Evolutionary conservation across 2,797 vertebrate species (phyloP).

Genomic region (Scolopax rusticola): DNA sequence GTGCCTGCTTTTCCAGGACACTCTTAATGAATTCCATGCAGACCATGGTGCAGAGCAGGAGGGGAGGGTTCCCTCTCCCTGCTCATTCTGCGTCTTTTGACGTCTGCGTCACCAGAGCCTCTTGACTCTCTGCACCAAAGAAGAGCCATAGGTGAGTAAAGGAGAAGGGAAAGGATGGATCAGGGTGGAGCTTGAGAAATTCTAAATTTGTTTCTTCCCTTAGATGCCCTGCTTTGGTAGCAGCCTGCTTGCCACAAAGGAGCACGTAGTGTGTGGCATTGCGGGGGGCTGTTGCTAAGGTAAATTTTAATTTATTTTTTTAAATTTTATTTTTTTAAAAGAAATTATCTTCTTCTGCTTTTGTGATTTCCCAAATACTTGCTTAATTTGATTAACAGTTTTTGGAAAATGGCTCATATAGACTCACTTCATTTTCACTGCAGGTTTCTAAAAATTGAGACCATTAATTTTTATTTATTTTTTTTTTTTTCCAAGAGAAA

Average conservation of each 20-base stretch:
- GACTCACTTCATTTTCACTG: not conserved
- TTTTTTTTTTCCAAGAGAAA: not conserved
- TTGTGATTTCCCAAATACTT: not conserved
- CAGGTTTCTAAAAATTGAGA: not conserved
- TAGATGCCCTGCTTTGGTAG: not conserved
- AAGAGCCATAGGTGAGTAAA: not conserved
- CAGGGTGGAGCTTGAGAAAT: not conserved
- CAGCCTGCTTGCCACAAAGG: not conserved
- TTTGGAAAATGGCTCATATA: not conserved
- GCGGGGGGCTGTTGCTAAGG: not conserved
- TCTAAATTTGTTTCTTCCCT: not conserved
- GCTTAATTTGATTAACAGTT: not conserved
- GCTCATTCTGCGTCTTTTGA: not conserved
- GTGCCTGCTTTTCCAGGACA: not conserved
- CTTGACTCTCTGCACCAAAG: not conserved
- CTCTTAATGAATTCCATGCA: not conserved
- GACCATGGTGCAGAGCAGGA: not conserved
- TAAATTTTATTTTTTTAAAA: not conserved
- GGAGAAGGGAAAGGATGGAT: not conserved
- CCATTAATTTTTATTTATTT: not conserved
- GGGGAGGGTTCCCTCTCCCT: not conserved
- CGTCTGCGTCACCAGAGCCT: fast-evolving
- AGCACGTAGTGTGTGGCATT: not conserved
- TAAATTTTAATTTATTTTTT: not conserved
- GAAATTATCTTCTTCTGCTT: not conserved